Base-by-base conservation (phyloP, 2,797 vertebrate genomes). In the Austrolebias charrua region DNA sequence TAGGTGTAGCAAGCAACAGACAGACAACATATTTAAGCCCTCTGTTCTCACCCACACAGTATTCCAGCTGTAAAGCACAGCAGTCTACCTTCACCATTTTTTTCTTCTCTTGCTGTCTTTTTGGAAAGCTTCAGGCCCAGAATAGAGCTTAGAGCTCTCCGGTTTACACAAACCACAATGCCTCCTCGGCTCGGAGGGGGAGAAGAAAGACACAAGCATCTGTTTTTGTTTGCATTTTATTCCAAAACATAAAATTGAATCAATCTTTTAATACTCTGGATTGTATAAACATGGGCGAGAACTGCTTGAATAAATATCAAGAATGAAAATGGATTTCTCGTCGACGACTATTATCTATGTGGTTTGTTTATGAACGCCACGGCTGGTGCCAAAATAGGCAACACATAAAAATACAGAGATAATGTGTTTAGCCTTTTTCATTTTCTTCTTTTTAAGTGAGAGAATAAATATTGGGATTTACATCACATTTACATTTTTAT, bases 211-310 rank as follows among this genome's bases (percentile, higher is more conserved):
- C 85, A 84, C 76, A 85, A 90, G 95, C 94, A 93, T 94, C 94
- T 94, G 94, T 94, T 94, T 95, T 91, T 92, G 92, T 95, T 95
- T 95, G 94, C 94, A 94, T 96, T 95, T 96, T 93, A 94, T 92
- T 94, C 91, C 80, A 88, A 93, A 91, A 92, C 92, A 91, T 92
- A 92, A 95, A 95, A 96, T 95, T 94, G 93, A 95, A 96, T 96
- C 95, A 95, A 93, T 92, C 93, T 94, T 95, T 96, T 95, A 97
- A 97, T 96, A 94, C 87, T 93, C 78, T 75, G 90, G 93, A 92
- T 93, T 94, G 92, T 94, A 96, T 92, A 94, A 92, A 95, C 73
- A 92, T 81, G 85, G 92, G 84, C 77, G 91, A 89, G 93, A 89
- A 88, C 83, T 86, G 90, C 85, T 86, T 91, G 90, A 94, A 93